Percentiles rank a stretch among this genome's conserved stretches.
Evolutionary conservation across 2,797 vertebrate genomes (phyloP).

Genomic region (Xiphophorus birchmanni): DNA sequence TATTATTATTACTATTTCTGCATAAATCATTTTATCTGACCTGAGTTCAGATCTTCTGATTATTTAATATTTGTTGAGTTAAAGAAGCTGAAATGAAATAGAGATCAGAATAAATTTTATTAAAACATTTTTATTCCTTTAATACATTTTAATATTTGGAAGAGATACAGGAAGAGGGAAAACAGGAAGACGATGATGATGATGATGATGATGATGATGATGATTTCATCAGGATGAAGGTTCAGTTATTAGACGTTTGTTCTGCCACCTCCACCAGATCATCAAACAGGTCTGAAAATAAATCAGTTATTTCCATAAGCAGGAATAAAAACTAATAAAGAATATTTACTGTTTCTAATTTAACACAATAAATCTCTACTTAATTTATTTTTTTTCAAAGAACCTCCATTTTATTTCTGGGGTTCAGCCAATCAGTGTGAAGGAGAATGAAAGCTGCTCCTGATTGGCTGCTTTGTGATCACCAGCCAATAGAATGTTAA

Average conservation of each 20-base stretch:
- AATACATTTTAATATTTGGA: not conserved
- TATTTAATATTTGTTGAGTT: not conserved
- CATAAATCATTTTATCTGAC: not conserved
- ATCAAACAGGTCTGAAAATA: constrained; percentile 49
- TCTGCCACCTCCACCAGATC: constrained; percentile 56
- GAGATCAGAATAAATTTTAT: not conserved
- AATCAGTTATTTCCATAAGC: not conserved
- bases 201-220: not conserved
- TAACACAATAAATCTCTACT: too few species aligned
- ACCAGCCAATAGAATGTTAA: too few species aligned
- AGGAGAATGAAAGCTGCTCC: too few species aligned
- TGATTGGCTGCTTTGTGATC: too few species aligned
- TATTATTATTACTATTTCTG: not conserved
- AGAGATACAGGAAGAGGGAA: not conserved
- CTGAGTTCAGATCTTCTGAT: not conserved
- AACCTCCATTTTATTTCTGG: too few species aligned
- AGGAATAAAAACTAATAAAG: not conserved
- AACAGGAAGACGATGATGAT: not conserved
- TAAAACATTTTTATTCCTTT: not conserved
- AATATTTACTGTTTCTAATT: too few species aligned
- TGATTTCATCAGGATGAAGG: not conserved
- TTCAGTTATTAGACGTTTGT: constrained; percentile 13
- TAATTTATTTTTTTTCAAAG: too few species aligned
- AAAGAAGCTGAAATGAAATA: not conserved
- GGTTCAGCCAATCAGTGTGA: too few species aligned